These are phyloP conservation scores for Epinotia bilunana DNA, from an alignment of 2,888 invertebrate species.

Conservation along the genomic window DNA sequence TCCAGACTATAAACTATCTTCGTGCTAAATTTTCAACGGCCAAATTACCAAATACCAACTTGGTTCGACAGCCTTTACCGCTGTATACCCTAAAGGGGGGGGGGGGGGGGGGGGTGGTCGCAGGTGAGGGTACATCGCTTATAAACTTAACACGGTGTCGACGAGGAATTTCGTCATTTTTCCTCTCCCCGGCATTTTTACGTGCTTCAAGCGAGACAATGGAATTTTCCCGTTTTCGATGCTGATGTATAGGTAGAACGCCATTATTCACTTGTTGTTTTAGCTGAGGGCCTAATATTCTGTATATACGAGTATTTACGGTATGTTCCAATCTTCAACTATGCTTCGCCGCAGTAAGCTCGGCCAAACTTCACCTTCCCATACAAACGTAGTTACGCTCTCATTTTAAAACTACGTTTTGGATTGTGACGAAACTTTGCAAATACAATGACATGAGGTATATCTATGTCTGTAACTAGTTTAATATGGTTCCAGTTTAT, in stretches of 20 bases:
- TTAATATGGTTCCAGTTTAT: too few relatives aligned
- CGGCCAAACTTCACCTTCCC: too few relatives aligned
- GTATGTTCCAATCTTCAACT: neutral
- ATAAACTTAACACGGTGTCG: slow-evolving; percentile 38
- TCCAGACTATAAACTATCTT: too few relatives aligned
- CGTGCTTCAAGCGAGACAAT: slow-evolving; percentile 12
- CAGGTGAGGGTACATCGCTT: slow-evolving; percentile 35
- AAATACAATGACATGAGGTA: too few relatives aligned
- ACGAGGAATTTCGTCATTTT: slow-evolving; percentile 32
- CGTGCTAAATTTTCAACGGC: too few relatives aligned
- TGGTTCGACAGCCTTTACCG: neutral
- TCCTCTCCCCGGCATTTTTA: slow-evolving; percentile 17
- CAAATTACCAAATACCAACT: neutral
- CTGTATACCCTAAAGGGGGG: slow-evolving; percentile 2
- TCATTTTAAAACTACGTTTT: too few relatives aligned
- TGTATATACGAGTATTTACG: neutral
- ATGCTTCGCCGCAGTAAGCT: too few relatives aligned
- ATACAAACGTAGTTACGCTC: too few relatives aligned
- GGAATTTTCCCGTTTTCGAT: slow-evolving; percentile 15
- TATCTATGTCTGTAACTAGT: too few relatives aligned
- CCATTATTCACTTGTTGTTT: neutral
- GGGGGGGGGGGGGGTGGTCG: slow-evolving; percentile 4
- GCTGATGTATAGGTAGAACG: neutral
- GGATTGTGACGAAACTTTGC: too few relatives aligned
- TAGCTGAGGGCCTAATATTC: neutral